Base-by-base conservation (phyloP, 2,888 invertebrate species). In the Geotrupes spiniger region DNA sequence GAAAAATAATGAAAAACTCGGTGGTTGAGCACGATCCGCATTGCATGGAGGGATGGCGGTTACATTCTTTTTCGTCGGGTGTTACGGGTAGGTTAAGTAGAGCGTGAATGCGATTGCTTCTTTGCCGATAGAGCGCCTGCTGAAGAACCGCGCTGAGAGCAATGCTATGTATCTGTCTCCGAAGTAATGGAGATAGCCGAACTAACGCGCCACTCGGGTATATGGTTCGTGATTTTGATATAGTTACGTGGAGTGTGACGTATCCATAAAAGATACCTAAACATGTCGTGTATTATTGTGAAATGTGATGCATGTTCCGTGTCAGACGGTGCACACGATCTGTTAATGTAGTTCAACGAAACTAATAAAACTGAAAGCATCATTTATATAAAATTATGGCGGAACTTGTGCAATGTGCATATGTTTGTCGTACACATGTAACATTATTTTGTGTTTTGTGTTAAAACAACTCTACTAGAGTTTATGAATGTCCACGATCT, bases 71-170 rank as follows among this genome's bases (percentile, higher is more conserved):
- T 52, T 60, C 58, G 59, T 59, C 60, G 58, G 55, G 55, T 58
- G 58, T 58, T 55, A 53, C 53, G 53, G 53, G 48, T 50, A 51
- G 57, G 61, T 62, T 63, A 66, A 66, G 61, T 66, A 65, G 66
- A 66, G 66, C 66, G 66, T 68, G 58, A 68, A 68, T 58, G 60
- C 61, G 66, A 66, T 68, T 66, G 61, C 53, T 53, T 54, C 54
- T 53, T 53, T 47, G 37, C 44, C 52, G 57, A 58, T 57, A 58
- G 53, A 40, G 50, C 46, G 48, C n/a, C n/a, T 46, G 47, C 42
- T 52, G 49, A 53, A 54, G 56, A 49, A 52, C 51, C 45, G 42
- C 42, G 56, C 49, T 63, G 62, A 64, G 63, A 64, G 64, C 64
- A 63, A 62, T 64, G 52, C 61, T 56, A 53, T 64, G 64, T 64